phyloP scores from a whole-genome alignment of 2,797 vertebrate genomes.

The Sitta carolinensis region DNA sequence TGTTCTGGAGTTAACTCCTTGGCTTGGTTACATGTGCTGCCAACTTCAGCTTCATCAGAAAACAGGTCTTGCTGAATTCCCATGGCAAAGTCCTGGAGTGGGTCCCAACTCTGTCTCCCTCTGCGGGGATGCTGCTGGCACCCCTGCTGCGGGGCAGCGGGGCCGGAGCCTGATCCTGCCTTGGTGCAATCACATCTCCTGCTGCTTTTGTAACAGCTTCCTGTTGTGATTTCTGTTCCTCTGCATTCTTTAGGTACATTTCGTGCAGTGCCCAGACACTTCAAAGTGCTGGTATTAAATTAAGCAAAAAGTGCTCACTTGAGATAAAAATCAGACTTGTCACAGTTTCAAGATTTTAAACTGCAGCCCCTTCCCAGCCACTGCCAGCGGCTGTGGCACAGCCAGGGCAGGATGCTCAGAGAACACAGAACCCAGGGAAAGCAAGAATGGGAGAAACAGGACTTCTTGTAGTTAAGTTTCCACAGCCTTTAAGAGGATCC shows the following conservation, averaged over 20 bases:
- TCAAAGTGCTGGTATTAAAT: background rate
- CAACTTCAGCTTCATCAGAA: slow-evolving; percentile 23
- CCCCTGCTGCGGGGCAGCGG: rapidly evolving
- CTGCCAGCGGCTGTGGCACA: rapidly evolving
- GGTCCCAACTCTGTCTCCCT: background rate
- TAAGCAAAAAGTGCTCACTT: background rate
- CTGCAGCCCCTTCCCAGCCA: background rate
- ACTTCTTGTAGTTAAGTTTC: background rate
- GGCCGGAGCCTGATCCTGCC: background rate
- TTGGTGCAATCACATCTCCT: background rate
- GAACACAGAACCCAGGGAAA: background rate
- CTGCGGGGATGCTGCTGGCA: background rate
- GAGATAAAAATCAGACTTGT: background rate
- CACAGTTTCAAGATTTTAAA: background rate
- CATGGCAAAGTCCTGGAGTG: slow-evolving; percentile 36
- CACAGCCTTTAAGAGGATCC: background rate
- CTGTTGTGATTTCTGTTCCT: background rate
- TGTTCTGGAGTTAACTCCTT: slow-evolving; percentile 19
- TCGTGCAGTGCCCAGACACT: background rate
- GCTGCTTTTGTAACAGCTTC: background rate
- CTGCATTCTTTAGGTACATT: background rate
- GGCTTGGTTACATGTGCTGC: slow-evolving; percentile 13
- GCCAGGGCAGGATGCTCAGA: background rate
- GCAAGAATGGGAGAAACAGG: background rate
- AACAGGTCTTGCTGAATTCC: slow-evolving; percentile 45